Evolutionary conservation across 53 echinoderm and acorn worm genomes (phyloP), one percentile per base, ranked within the genome.

Genomic region (Crossaster papposus): DNA sequence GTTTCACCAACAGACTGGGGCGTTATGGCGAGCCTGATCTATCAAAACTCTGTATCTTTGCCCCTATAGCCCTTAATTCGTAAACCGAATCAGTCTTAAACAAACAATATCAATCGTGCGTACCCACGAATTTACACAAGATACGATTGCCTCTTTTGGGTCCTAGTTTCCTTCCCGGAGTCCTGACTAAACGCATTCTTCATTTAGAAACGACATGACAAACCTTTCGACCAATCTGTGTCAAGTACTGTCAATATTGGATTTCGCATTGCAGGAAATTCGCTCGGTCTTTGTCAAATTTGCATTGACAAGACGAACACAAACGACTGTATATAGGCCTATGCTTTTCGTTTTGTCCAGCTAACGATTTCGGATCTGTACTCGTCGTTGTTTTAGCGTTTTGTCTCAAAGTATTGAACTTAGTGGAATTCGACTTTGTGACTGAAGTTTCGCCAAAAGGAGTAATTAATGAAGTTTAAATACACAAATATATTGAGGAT

Each of bases 181-280:
- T 24, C 50, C 50, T 30, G 24, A 0, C 33, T 20, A 4, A 73
- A 36, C 8, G 2, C 35, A 15, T 15, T 81, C 53, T 79, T 53
- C 14, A 24, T 53, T 79, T 51, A 24, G 54, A 53, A 81, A 62
- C 62, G 17, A 8, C 33, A 22, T 14, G 23, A 32, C 68, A 82
- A 82, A 82, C 82, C n/a, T 65, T 30, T 8, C 26, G 82, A 68
- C 68, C 82, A 82, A 82, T 82, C 65, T 82, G 65, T 82, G 68
- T 82, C 38, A 68, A 82, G 82, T 37, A 30, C 37, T 37, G 82
- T 82, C 82, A 82, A 82, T 38, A 65, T 65, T 82, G 36, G 65
- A 24, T 65, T 81, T 81, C 26, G 32, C n/a, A 37, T 24, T 65
- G 68, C 36, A 33, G 82, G 82, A 82, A 82, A 82, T 82, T 82